Evolutionary conservation across 2,797 vertebrate species (phyloP).

Genomic region (Perodicticus potto): DNA sequence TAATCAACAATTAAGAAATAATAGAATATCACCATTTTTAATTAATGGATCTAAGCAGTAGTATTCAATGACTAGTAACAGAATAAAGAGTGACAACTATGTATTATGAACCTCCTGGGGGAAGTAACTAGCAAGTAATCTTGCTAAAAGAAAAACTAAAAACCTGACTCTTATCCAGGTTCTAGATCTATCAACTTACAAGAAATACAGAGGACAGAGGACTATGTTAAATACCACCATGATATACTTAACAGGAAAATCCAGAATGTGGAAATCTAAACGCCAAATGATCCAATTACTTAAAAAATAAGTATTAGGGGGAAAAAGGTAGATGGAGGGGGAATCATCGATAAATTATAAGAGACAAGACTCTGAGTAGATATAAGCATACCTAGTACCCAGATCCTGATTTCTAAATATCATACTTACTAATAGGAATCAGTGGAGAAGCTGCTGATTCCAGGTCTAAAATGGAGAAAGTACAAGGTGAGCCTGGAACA

Average conservation of each 20-base stretch:
- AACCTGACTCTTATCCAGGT: constrained; percentile 21
- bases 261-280: constrained; percentile 8
- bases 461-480: background rate
- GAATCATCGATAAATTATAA: background rate
- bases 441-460: background rate
- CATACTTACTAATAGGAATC: background rate
- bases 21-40: constrained; percentile 28
- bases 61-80: background rate
- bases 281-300: background rate
- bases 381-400: background rate
- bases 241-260: background rate
- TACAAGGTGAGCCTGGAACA: background rate
- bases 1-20: constrained; percentile 41
- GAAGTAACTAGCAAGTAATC: background rate
- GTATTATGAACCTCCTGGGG: background rate
- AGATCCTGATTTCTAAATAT: constrained; percentile 10
- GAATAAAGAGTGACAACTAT: background rate
- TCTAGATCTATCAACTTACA: background rate
- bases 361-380: background rate
- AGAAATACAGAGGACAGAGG: background rate
- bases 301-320: background rate
- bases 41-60: constrained; percentile 39
- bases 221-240: background rate
- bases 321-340: background rate
- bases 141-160: constrained; percentile 14